Evolutionary conservation across 35 echinoderm and acorn worm genomes (phyloP).

Genomic region (Hemicentrotus pulcherrimus): DNA sequence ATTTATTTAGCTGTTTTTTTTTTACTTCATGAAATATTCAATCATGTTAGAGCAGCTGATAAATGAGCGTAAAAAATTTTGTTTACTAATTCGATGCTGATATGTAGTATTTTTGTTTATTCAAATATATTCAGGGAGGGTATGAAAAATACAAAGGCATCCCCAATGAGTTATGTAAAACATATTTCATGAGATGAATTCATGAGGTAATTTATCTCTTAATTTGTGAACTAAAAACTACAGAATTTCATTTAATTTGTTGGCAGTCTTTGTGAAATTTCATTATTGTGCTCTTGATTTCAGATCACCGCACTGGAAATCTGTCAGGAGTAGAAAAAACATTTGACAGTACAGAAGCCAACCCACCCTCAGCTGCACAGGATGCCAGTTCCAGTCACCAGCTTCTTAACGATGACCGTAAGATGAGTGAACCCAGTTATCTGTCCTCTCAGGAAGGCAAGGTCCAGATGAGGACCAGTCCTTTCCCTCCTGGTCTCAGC

Average conservation of each 20-base stretch:
- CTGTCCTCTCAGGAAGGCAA: neutral
- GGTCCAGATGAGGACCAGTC: neutral
- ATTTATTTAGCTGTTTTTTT: too few relatives aligned
- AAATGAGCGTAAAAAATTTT: too few relatives aligned
- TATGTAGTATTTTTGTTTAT: too few relatives aligned
- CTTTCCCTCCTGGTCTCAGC: neutral
- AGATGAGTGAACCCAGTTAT: constrained; percentile 10
- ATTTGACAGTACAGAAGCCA: neutral
- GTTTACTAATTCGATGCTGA: too few relatives aligned
- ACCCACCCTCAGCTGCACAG: neutral
- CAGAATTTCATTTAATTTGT: neutral
- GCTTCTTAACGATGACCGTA: neutral
- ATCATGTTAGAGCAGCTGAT: too few relatives aligned
- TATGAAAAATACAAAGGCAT: too few relatives aligned
- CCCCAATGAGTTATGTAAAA: too few relatives aligned
- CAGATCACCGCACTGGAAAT: neutral
- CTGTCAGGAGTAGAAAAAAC: neutral
- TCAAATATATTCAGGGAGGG: too few relatives aligned
- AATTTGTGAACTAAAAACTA: neutral
- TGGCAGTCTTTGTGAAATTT: neutral
- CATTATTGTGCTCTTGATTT: neutral
- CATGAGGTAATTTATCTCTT: too few relatives aligned
- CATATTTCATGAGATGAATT: too few relatives aligned
- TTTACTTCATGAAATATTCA: too few relatives aligned
- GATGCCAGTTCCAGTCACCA: neutral